phyloP scores from a whole-genome alignment of 2,113 vertebrate genomes.

The Aythya baeri region DNA sequence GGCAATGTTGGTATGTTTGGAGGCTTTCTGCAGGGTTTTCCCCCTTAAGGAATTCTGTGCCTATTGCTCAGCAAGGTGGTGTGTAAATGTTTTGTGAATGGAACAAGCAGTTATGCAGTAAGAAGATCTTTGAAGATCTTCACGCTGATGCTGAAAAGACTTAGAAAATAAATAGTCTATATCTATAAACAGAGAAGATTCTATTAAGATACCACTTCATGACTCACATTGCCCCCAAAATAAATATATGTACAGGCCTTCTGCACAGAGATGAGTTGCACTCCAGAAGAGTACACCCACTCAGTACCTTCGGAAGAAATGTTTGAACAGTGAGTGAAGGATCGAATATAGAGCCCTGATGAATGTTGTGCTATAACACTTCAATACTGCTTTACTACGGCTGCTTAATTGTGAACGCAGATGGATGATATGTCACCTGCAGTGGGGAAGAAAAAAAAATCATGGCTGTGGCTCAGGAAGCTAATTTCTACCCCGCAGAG shows the following conservation, averaged over 20 bases:
- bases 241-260: not conserved
- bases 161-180: slow-evolving; percentile 60
- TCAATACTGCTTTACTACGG: not conserved
- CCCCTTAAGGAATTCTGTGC: slow-evolving; percentile 59
- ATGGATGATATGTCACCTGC: not conserved
- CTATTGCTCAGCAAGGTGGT: slow-evolving; percentile 50
- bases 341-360: not conserved
- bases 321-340: not conserved
- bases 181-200: slow-evolving; percentile 67
- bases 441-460: not conserved
- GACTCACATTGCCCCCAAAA: slow-evolving; percentile 8
- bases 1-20: slow-evolving; percentile 17
- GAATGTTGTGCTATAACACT: not conserved
- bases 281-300: not conserved
- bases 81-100: slow-evolving; percentile 40
- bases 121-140: slow-evolving; percentile 49
- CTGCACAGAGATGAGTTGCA: slow-evolving; percentile 12
- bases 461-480: not conserved
- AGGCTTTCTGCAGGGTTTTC: slow-evolving; percentile 50
- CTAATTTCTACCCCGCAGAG: not conserved
- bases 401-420: not conserved
- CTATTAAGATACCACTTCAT: slow-evolving; percentile 56
- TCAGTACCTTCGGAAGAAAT: not conserved
- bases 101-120: slow-evolving; percentile 21
- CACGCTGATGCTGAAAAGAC: slow-evolving; percentile 36